A percentile compares a stretch with the other conserved stretches of the same genome.
These are phyloP conservation scores for Bradypodion ventrale DNA, from an alignment of 2,797 vertebrate species.

Conservation along the genomic window DNA sequence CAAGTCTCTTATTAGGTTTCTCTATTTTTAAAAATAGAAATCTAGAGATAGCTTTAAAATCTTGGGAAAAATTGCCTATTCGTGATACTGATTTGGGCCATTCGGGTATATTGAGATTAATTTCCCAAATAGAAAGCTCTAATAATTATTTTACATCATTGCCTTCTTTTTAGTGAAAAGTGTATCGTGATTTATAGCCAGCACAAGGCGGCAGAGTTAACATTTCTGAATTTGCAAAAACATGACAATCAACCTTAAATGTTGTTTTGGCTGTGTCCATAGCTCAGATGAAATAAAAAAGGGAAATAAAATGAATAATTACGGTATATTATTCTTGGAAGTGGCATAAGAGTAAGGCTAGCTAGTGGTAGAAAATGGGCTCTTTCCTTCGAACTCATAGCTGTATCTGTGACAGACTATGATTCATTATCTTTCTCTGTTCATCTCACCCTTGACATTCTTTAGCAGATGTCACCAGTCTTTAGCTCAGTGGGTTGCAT, in stretches of 20 bases:
- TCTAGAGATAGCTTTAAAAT: fast-evolving
- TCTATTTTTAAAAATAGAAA: neutral
- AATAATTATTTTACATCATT: fast-evolving
- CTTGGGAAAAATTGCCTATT: no score
- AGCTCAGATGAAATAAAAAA: neutral
- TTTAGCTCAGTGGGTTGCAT: constrained; percentile 70
- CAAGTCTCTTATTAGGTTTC: neutral
- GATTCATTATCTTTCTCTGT: constrained; percentile 56
- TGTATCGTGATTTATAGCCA: neutral
- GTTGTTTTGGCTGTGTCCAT: fast-evolving
- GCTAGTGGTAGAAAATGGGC: fast-evolving
- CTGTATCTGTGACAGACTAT: neutral
- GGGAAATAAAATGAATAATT: neutral
- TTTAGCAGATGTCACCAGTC: constrained; percentile 73
- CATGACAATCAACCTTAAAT: fast-evolving
- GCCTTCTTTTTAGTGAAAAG: neutral
- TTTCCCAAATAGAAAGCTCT: neutral
- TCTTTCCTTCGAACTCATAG: constrained; percentile 25
- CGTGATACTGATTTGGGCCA: neutral
- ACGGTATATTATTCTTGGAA: neutral
- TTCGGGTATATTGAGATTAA: fast-evolving
- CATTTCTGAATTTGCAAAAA: neutral
- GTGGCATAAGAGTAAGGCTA: neutral
- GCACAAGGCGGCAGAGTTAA: constrained; percentile 44
- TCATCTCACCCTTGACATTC: constrained; percentile 54